phyloP scores from a whole-genome alignment of 1,140 invertebrate species.

The Microplitis demolitor region DNA sequence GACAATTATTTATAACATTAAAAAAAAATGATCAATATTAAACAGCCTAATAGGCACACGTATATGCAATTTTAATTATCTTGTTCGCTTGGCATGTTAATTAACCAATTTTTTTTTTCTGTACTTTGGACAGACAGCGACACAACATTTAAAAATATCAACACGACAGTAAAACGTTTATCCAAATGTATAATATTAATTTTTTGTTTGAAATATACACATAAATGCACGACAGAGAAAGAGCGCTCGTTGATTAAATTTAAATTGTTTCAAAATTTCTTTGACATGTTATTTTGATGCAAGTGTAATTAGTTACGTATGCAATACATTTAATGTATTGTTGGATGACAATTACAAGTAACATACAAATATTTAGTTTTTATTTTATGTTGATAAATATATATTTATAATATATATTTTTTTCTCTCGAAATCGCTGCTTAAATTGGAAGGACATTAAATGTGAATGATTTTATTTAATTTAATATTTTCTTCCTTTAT shows the following conservation, averaged over 20 bases:
- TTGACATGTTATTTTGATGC: conserved; percentile 27
- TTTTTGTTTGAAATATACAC: conserved; percentile 35
- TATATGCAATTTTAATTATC: not conserved
- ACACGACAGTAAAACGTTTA: conserved; percentile 54
- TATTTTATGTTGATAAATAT: conserved; percentile 4
- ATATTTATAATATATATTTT: not conserved
- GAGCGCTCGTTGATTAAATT: conserved; percentile 13
- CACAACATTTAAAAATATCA: conserved; percentile 54
- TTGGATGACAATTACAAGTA: conserved; percentile 27
- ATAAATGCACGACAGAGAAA: conserved; percentile 35
- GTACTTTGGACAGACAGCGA: conserved; percentile 44
- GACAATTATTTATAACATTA: not conserved
- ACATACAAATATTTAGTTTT: conserved; percentile 17
- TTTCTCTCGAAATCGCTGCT: conserved; percentile 25
- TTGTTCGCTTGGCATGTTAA: conserved; percentile 17
- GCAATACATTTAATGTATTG: conserved; percentile 34
- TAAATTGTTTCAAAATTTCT: conserved; percentile 18
- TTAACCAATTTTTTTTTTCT: conserved; percentile 24
- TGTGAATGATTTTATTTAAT: conserved; percentile 10
- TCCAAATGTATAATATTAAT: conserved; percentile 44
- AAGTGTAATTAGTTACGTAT: conserved; percentile 26
- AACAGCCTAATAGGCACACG: not conserved
- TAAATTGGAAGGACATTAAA: not conserved
- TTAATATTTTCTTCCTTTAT: conserved; percentile 1
- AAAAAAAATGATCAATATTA: not conserved